Evolutionary conservation across 2,797 vertebrate genomes (phyloP).

Genomic region (Nasua narica): DNA sequence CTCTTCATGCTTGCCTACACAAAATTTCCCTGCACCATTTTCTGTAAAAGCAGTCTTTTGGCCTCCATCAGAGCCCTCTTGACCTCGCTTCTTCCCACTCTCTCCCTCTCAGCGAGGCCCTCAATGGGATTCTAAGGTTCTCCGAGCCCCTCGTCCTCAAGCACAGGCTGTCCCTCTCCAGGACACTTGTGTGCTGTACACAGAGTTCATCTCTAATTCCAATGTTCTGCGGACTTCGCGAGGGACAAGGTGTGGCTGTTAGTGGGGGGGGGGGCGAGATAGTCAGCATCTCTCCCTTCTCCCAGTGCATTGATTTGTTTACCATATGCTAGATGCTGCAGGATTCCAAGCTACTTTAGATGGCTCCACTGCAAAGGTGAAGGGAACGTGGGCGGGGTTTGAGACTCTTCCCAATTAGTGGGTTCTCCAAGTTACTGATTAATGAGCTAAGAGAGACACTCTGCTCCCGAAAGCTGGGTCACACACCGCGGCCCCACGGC

Average conservation of each 20-base stretch:
- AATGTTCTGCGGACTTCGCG: background rate
- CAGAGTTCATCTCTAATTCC: constrained; percentile 33
- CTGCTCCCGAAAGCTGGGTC: background rate
- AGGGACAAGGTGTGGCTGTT: constrained; percentile 43
- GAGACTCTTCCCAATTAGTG: background rate
- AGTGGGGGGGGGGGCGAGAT: constrained; percentile 4
- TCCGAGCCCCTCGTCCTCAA: background rate
- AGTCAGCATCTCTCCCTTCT: background rate
- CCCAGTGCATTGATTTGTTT: background rate
- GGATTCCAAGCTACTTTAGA: background rate
- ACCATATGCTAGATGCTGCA: background rate
- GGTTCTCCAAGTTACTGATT: background rate
- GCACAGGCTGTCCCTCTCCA: constrained; percentile 48
- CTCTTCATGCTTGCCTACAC: background rate
- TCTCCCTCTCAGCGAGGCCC: background rate
- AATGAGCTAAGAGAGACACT: background rate
- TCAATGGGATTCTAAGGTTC: background rate
- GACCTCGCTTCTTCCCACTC: background rate
- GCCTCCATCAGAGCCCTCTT: constrained; percentile 62
- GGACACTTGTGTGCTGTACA: constrained; percentile 19
- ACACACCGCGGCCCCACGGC: too few relatives aligned
- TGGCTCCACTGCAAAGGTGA: background rate
- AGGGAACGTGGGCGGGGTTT: background rate
- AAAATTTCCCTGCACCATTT: background rate
- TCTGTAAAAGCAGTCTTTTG: constrained; percentile 58